Base-by-base conservation (phyloP, 1,140 invertebrate species). In the Solenopsis fugax region DNA sequence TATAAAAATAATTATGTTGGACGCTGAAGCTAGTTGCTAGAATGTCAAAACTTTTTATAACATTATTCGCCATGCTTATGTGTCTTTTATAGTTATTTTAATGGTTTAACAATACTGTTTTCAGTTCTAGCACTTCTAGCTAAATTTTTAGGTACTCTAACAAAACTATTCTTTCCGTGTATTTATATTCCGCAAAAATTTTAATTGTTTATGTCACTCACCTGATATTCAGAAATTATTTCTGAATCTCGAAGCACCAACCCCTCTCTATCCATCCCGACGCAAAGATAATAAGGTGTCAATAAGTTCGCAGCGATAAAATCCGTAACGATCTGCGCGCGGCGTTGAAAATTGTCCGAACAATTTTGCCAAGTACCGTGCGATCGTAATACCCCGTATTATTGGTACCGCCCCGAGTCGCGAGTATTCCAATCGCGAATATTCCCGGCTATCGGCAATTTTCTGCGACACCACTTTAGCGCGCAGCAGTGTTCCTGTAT, bases 341-440 rank as follows among this genome's bases (percentile, higher is more conserved):
- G 24, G 34, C 41, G 21, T 56, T 48, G 56, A 82, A 78, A 77
- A 88, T 88, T 81, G 29, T 37, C 21, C 50, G 62, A 62, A 89
- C 76, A 80, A 87, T 80, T 85, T 73, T 64, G 29, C n/a, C 0
- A 65, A 67, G 50, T 62, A 65, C 10, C 41, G n/a, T n/a, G 29
- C 69, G 29, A 29, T n/a, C 29, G 65, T 84, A 85, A 88, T 89
- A 78, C 45, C n/a, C 34, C 73, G 80, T 77, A 56, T 69, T 50
- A 69, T 69, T 69, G 41, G 65, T 24, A 18, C 54, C 65, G 41
- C 62, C n/a, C 12, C 9, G 10, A 29, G 29, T 52, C 18, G 45
- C 52, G 60, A 54, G 62, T 65, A 56, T 41, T 41, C 69, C 88
- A 89, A 87, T 89, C 81, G 69, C 78, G n/a, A 76, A 65, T 76